Evolutionary conservation across 2,888 invertebrate species (phyloP), one percentile per base, ranked within the genome.

Genomic region (Apomyelois bistriatella): DNA sequence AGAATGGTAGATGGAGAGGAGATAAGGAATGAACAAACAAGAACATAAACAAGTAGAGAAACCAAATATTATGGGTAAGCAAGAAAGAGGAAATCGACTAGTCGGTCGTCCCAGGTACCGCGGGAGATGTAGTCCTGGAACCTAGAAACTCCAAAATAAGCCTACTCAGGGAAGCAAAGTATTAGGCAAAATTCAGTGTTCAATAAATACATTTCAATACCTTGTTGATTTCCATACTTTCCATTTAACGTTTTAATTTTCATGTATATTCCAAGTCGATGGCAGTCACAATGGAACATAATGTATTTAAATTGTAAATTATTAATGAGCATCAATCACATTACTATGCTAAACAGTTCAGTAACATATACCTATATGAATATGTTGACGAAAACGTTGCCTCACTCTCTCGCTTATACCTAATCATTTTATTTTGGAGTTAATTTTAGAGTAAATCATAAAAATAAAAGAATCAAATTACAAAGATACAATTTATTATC

Each of bases 301-400:
- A 42, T 54, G 22, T 35, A 52, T 40, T 53, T 43, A 53, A 54
- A 53, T 49, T 47, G 42, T 54, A 17, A 57, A 54, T 56, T 41
- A 56, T 56, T 35, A 17, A 56, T 56, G 49, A 36, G 37, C 3
- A 7, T 16, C 48, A 32, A 52, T 56, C 52, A 52, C 52, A 52
- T 49, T 52, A 46, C 28, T n/a, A 53, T 48, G 43, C 40, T 32
- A 55, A 49, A 48, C 52, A 53, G 35, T 28, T 43, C 40, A 40
- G 9, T 40, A 8, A 40, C 40, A 40, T 16, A 40, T 13, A 38
- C n/a, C 36, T 13, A 38, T 5, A 38, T 13, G 12, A 38, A 41
- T 17, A 40, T 22, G 22, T 41, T n/a, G 17, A 17, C 40, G 9
- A 17, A 22, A 38, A 38, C 37, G 8, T 17, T 41, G 17, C 41